Conservation (phyloP, 1,140 invertebrate species). For the Drosophila mojavensis region DNA sequence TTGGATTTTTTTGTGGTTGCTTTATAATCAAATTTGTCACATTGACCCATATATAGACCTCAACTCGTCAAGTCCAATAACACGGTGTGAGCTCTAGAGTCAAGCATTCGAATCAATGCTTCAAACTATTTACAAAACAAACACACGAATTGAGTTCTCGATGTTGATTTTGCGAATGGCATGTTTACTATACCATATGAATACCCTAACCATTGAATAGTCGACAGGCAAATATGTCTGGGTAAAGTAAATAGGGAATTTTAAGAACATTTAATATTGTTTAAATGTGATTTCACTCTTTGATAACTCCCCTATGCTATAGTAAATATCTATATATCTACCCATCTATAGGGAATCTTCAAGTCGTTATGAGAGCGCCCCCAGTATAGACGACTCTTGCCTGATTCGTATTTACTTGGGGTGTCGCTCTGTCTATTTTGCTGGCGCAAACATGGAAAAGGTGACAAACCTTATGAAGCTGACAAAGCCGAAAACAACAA, state of each 20-base stretch:
- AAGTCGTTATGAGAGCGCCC: not conserved
- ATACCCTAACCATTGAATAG: not conserved
- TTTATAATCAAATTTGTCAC: slow-evolving; percentile 39
- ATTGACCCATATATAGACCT: slow-evolving; percentile 49
- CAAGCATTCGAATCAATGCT: slow-evolving; percentile 3
- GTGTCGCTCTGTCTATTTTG: slow-evolving; percentile 24
- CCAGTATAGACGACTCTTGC: not conserved
- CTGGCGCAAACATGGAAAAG: slow-evolving; percentile 40
- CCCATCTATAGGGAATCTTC: not conserved
- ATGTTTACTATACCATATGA: not conserved
- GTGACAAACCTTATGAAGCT: slow-evolving; percentile 50
- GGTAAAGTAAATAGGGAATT: too few relatives aligned
- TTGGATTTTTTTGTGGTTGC: slow-evolving; percentile 1
- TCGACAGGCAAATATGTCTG: not conserved
- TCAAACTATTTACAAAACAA: slow-evolving; percentile 1
- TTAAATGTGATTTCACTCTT: too few relatives aligned
- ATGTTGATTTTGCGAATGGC: not conserved
- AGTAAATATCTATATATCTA: too few relatives aligned
- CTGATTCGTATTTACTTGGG: slow-evolving; percentile 17
- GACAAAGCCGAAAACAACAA: slow-evolving; percentile 38
- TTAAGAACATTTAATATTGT: too few relatives aligned
- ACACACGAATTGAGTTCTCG: not conserved
- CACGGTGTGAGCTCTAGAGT: slow-evolving; percentile 1
- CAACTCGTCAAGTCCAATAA: not conserved
- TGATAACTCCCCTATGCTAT: too few relatives aligned